phyloP scores from a whole-genome alignment of 2,888 invertebrate genomes.

The Morpho achilles region DNA sequence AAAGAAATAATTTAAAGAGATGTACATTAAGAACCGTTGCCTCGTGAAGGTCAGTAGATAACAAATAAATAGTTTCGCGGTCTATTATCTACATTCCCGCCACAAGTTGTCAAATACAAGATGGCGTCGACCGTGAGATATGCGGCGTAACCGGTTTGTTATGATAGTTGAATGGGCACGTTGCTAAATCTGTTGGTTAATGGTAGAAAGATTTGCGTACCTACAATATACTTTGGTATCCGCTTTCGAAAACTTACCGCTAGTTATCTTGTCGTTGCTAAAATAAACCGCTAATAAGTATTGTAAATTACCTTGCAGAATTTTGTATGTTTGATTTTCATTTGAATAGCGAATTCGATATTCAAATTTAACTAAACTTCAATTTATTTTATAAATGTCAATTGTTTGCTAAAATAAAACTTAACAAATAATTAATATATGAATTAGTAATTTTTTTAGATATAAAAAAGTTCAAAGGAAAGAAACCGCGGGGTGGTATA shows the following conservation, averaged over 20 bases:
- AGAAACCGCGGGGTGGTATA: no score
- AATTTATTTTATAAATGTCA: no score
- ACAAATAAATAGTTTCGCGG: conserved; percentile 17
- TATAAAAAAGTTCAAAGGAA: no score
- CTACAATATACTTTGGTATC: conserved; percentile 1
- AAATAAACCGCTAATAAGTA: not conserved
- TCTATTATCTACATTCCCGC: conserved; percentile 19
- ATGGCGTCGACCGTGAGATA: conserved; percentile 45
- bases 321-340: no score
- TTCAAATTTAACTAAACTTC: no score
- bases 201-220: conserved; percentile 13
- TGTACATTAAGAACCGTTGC: conserved; percentile 12
- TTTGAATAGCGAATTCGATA: no score
- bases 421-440: no score
- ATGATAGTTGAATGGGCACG: conserved; percentile 43
- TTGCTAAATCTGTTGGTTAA: conserved; percentile 26
- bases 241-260: conserved; percentile 1
- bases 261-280: not conserved
- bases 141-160: conserved; percentile 37
- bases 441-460: no score
- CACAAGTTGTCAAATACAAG: conserved; percentile 18
- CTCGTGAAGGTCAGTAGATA: conserved; percentile 19
- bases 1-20: no score
- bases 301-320: no score
- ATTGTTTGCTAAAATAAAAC: no score